Percentiles rank a stretch among this genome's conserved stretches.
These are phyloP conservation scores for Tetraodon nigroviridis DNA, from an alignment of 2,113 vertebrate genomes.

Conservation along the genomic window DNA sequence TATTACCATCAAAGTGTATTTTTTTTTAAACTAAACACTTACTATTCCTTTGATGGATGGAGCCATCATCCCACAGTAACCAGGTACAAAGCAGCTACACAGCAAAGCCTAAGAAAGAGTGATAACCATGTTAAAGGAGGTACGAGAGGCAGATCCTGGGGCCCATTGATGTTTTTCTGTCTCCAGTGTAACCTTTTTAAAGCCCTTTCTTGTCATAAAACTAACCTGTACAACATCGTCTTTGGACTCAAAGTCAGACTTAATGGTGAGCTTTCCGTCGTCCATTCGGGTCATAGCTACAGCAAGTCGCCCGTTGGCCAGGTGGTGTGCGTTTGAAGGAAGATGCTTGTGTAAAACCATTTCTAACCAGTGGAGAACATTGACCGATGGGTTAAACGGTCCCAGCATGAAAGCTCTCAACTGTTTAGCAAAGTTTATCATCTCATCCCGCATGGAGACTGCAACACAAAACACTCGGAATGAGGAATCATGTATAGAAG, in stretches of 20 bases:
- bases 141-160: too few species aligned
- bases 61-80: conserved; percentile 83
- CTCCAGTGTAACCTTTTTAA: too few species aligned
- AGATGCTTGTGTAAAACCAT: conserved; percentile 65
- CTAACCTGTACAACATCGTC: conserved; percentile 85
- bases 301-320: conserved; percentile 77
- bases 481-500: background rate
- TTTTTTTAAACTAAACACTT: conserved; percentile 27
- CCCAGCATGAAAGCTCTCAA: conserved; percentile 74
- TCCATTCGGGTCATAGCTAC: conserved; percentile 77
- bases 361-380: conserved; percentile 72
- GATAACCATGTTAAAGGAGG: background rate
- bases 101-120: conserved; percentile 76
- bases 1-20: background rate
- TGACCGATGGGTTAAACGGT: conserved; percentile 77
- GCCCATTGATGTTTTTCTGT: too few species aligned
- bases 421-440: conserved; percentile 64
- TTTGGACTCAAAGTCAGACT: conserved; percentile 80
- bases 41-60: conserved; percentile 73
- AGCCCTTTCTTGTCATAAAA: background rate
- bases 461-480: background rate
- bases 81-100: conserved; percentile 88
- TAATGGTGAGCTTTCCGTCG: conserved; percentile 76
- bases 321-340: conserved; percentile 77
- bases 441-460: conserved; percentile 72